Evolutionary conservation across 2,888 invertebrate genomes (phyloP).

Genomic region (Nipponacmea schrenckii): DNA sequence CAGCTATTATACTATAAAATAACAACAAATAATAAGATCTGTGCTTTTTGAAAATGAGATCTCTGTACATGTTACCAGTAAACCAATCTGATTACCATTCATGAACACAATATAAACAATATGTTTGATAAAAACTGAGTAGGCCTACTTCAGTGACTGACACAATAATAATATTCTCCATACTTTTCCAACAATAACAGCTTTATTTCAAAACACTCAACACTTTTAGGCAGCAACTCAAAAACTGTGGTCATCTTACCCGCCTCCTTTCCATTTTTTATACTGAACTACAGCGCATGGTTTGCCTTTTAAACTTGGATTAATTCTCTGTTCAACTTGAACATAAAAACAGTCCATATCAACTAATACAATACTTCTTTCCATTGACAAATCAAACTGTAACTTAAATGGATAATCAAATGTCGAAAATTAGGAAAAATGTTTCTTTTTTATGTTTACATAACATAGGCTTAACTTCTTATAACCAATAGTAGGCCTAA

Average conservation of each 20-base stretch:
- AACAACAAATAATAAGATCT: constrained; percentile 7
- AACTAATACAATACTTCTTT: constrained; percentile 80
- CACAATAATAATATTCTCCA: too few species aligned
- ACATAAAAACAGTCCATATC: constrained; percentile 99
- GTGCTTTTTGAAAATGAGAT: too few species aligned
- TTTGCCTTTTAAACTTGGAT: constrained; percentile 83
- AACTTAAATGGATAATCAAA: too few species aligned
- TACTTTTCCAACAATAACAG: too few species aligned
- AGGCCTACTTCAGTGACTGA: too few species aligned
- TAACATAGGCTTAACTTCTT: too few species aligned
- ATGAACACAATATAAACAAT: background rate
- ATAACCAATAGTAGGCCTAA: too few species aligned
- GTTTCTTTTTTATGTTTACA: too few species aligned
- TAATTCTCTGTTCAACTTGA: constrained; percentile 94
- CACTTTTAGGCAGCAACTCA: too few species aligned
- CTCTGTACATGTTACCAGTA: too few species aligned
- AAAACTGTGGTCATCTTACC: constrained; percentile 77
- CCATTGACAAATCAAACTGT: constrained; percentile 32
- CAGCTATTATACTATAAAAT: constrained; percentile 86
- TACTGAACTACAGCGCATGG: constrained; percentile 97
- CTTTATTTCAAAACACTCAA: too few species aligned
- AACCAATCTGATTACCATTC: background rate
- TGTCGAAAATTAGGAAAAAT: too few species aligned
- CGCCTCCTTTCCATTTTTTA: constrained; percentile 91
- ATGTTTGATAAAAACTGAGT: background rate